Conservation (phyloP, 2,797 vertebrate species). For the Acipenser transmontanus region DNA sequence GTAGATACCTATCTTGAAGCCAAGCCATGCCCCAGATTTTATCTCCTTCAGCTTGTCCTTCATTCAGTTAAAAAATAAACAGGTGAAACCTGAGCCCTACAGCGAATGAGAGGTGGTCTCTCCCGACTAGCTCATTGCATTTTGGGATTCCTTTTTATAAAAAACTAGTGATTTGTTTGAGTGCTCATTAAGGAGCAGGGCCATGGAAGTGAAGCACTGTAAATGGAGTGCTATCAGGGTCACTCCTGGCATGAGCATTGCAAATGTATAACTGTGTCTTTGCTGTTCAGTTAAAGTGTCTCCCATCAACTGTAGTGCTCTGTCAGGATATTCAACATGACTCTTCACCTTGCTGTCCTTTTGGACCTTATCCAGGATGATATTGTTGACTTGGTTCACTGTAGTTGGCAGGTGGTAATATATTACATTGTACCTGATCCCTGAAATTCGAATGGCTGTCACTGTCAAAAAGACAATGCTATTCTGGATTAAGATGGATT, state of each 20-base stretch:
- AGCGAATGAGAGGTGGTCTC: constrained; percentile 5
- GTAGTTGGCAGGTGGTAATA: background rate
- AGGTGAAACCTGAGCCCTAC: background rate
- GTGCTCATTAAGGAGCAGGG: background rate
- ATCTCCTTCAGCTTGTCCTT: too few species aligned
- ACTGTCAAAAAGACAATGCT: too few species aligned
- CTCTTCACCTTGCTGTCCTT: background rate
- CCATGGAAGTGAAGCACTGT: constrained; percentile 47
- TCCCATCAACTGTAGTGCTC: constrained; percentile 46
- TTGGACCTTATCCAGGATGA: constrained; percentile 3
- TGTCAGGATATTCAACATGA: constrained; percentile 26
- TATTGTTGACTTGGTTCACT: background rate
- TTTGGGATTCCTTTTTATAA: constrained; percentile 2
- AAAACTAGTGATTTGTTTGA: background rate
- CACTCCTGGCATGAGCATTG: background rate
- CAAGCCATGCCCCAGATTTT: too few species aligned
- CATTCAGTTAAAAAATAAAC: too few species aligned
- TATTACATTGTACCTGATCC: background rate
- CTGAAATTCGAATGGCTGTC: background rate
- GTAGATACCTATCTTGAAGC: too few species aligned
- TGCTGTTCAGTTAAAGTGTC: constrained; percentile 50
- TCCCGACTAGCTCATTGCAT: background rate
- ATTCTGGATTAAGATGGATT: too few species aligned
- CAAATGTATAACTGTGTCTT: constrained; percentile 3
- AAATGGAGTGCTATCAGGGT: constrained; percentile 20